phyloP scores from a whole-genome alignment of 2,888 invertebrate genomes.

The Neoitamus cyanurus region DNA sequence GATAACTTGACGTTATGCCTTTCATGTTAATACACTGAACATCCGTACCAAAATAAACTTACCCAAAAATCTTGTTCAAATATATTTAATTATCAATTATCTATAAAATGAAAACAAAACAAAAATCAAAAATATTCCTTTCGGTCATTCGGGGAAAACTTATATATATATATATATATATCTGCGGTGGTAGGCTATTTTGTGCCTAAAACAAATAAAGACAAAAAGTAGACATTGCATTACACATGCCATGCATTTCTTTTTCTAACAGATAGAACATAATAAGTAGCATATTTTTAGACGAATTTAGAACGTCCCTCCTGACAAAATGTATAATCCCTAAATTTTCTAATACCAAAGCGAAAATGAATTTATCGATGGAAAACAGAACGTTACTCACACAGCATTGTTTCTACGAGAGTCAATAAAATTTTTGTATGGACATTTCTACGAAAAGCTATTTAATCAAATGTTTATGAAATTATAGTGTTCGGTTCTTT shows the following conservation, averaged over 20 bases:
- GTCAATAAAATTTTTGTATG: neutral
- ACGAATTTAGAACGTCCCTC: neutral
- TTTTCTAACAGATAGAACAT: neutral
- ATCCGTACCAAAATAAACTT: no score
- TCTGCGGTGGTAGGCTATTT: neutral
- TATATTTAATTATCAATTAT: neutral
- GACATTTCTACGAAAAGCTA: neutral
- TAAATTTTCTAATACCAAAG: neutral
- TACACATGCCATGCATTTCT: neutral
- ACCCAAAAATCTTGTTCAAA: no score
- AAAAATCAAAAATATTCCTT: slow-evolving; percentile 31
- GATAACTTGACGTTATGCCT: no score
- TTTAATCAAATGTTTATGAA: neutral
- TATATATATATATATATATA: neutral
- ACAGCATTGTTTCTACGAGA: neutral
- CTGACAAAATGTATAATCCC: neutral
- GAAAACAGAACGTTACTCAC: neutral
- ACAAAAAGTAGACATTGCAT: neutral
- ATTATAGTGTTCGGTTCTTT: neutral
- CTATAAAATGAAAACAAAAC: neutral
- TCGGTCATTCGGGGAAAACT: neutral
- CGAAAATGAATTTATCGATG: neutral
- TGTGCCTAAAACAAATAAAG: slow-evolving; percentile 27
- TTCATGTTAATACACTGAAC: no score
- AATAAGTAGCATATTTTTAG: slow-evolving; percentile 34